These are phyloP conservation scores for Scleropages formosus DNA, from an alignment of 2,797 vertebrate genomes.

Conservation along the genomic window DNA sequence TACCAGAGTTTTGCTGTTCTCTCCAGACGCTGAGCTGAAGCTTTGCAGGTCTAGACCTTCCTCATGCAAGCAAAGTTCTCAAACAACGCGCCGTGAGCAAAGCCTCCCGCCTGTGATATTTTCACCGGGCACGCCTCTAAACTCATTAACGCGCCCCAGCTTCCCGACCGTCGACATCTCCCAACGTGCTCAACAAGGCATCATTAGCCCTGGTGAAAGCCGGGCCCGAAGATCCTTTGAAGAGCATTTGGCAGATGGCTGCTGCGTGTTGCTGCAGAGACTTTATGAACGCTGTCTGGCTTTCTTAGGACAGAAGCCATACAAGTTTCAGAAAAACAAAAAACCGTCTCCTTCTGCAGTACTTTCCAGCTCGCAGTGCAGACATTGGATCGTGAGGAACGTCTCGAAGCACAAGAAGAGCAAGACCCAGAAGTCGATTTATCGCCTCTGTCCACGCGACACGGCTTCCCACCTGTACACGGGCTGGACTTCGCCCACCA, in stretches of 20 bases:
- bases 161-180: slow-evolving; percentile 5
- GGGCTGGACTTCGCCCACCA: not conserved
- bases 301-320: slow-evolving; percentile 10
- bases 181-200: not conserved
- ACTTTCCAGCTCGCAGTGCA: too few species aligned
- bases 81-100: too few species aligned
- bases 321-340: not conserved
- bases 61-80: not conserved
- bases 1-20: not conserved
- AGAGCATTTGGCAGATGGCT: not conserved
- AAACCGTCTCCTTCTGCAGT: too few species aligned
- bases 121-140: not conserved
- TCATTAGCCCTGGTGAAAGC: not conserved
- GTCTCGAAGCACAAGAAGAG: too few species aligned
- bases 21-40: too few species aligned
- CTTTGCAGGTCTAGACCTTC: not conserved
- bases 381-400: too few species aligned
- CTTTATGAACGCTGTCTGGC: slow-evolving; percentile 31
- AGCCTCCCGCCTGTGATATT: not conserved
- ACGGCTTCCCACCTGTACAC: not conserved
- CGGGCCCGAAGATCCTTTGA: not conserved
- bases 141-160: not conserved
- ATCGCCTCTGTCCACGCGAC: too few species aligned
- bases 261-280: not conserved
- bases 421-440: too few species aligned